Conservation (phyloP, 2,888 invertebrate species). For the Melinaea marsaeus region DNA sequence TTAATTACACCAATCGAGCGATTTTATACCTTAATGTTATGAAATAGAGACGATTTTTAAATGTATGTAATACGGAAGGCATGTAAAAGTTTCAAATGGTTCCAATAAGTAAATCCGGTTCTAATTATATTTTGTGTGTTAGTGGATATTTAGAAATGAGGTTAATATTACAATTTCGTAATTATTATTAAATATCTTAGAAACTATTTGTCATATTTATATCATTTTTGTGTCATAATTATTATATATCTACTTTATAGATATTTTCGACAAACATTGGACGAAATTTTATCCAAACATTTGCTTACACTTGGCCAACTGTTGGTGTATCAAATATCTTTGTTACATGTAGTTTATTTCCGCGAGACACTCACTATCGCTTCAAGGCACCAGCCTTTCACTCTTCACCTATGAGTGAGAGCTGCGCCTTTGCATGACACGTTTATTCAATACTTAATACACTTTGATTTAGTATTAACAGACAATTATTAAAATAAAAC, state of each 20-base stretch:
- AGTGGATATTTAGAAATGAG: slow-evolving; percentile 1
- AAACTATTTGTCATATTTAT: no score
- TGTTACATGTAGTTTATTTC: background rate
- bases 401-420: slow-evolving; percentile 4
- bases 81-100: background rate
- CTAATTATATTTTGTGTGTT: background rate
- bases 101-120: slow-evolving; percentile 7
- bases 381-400: background rate
- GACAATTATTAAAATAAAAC: no score
- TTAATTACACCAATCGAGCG: no score
- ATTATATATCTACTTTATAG: no score
- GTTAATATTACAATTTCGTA: background rate
- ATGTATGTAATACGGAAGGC: background rate
- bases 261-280: no score
- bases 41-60: background rate
- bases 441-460: background rate
- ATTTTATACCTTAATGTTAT: background rate
- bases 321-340: no score
- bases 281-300: no score
- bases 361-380: background rate
- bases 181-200: background rate
- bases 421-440: background rate
- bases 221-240: no score
- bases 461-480: no score
- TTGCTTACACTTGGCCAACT: no score